Base-by-base conservation (phyloP, 1,140 invertebrate species). In the Sycophila sp. region DNA sequence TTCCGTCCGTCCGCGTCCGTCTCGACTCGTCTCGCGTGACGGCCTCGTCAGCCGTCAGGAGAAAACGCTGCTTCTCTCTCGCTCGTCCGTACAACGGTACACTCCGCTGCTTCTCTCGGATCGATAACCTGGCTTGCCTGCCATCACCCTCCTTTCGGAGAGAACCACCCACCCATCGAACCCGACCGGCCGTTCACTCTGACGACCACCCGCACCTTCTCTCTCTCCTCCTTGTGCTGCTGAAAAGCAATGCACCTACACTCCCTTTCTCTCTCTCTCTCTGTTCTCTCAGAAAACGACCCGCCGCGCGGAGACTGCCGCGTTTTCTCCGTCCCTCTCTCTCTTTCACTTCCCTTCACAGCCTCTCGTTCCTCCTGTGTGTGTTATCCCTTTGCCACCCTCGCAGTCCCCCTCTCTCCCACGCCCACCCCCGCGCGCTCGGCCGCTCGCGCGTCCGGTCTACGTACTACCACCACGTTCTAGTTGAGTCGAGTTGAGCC, bases 21-120 rank as follows among this genome's bases (percentile, higher is more conserved):
- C 82, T 82, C 83, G 81, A 78, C 83, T 86, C 83, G 83, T 86
- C 85, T 86, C 79, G 83, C 84, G 83, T 86, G 83, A 86, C 83
- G 83, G 83, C 81, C 80, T 86, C 83, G 83, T 85, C 84, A 85
- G 84, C 82, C 84, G 84, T 86, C 83, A 85, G 81, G 45, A 45
- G 45, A 22, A 55, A 51, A 26, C 66, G n/a, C 56, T 36, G 19
- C 15, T 17, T 30, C 34, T 42, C 34, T 51, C 42, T 58, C 65
- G 24, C 53, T 59, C 32, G 17, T 13, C 30, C 56, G n/a, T n/a
- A n/a, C n/a, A n/a, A n/a, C n/a, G n/a, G n/a, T 51, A 32, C 30
- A 65, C 68, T 60, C 55, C 36, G 30, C 24, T n/a, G 11, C 4
- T 49, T 22, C 32, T 32, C 38, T 32, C 76, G 83, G 84, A 86